Conservation (phyloP, 2,888 invertebrate genomes). For the Cataglyphis livida region DNA sequence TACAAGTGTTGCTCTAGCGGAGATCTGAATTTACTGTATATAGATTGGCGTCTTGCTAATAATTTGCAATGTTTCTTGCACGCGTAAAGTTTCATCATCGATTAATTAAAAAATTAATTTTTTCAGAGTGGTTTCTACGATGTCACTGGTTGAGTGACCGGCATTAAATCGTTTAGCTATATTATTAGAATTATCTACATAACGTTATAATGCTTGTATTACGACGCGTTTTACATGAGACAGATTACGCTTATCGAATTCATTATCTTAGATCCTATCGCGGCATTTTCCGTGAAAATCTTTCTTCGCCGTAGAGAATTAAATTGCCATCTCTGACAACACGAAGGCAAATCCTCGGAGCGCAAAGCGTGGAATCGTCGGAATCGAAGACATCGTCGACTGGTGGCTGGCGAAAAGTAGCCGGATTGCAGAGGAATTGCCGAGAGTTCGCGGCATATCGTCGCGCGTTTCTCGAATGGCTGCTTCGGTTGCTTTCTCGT, state of each 20-base stretch:
- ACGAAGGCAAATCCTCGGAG: conserved; percentile 13
- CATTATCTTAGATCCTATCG: not conserved
- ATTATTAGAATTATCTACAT: not conserved
- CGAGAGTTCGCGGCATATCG: conserved; percentile 45
- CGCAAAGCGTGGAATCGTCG: conserved; percentile 31
- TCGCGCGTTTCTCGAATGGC: conserved; percentile 55
- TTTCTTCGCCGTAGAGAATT: not conserved
- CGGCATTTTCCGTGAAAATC: not conserved
- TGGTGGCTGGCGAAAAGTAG: conserved; percentile 23
- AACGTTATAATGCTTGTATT: not conserved
- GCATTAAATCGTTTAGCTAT: not conserved
- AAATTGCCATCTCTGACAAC: conserved; percentile 12
- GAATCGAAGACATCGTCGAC: not conserved
- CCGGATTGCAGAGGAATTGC: conserved; percentile 1
- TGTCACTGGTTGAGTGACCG: not conserved
- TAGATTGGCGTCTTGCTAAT: not conserved
- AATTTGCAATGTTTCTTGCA: not conserved
- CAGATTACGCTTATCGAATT: not conserved
- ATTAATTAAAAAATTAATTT: not conserved
- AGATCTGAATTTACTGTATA: not conserved
- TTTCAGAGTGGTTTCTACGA: not conserved
- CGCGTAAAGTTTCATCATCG: not conserved
- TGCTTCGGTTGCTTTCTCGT: conserved; percentile 58
- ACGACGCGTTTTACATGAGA: not conserved
- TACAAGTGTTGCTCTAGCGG: not conserved